A percentile compares a stretch with the other conserved stretches of the same genome.
phyloP scores from a whole-genome alignment of 2,113 vertebrate species.

The Poeciliopsis occidentalis region DNA sequence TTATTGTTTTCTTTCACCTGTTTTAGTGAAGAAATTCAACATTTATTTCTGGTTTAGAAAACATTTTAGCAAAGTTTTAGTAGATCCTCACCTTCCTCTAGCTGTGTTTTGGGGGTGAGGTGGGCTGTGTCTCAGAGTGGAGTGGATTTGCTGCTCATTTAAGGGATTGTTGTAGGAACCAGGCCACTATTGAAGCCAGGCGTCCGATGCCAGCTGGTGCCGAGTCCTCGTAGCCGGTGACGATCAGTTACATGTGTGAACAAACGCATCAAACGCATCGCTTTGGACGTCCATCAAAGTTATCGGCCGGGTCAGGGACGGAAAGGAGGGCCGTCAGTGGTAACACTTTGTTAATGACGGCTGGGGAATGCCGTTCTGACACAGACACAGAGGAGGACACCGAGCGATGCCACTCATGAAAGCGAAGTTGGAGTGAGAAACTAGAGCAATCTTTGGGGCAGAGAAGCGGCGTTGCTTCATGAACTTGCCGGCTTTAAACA shows the following conservation, averaged over 20 bases:
- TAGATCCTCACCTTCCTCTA: constrained; percentile 19
- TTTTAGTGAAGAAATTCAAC: neutral
- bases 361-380: constrained; percentile 39
- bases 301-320: constrained; percentile 25
- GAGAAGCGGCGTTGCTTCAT: neutral
- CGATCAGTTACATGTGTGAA: constrained; percentile 66
- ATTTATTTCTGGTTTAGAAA: neutral
- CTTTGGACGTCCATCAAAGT: constrained; percentile 68
- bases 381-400: constrained; percentile 10
- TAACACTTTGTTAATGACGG: constrained; percentile 48
- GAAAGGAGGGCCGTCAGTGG: constrained; percentile 38
- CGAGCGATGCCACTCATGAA: neutral
- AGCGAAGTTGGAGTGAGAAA: constrained; percentile 3
- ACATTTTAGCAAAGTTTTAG: constrained; percentile 16
- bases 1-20: neutral
- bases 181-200: constrained; percentile 52
- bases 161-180: constrained; percentile 55
- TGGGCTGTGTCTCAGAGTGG: constrained; percentile 39
- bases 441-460: neutral
- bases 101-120: constrained; percentile 42
- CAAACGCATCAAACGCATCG: constrained; percentile 66
- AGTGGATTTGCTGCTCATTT: constrained; percentile 16
- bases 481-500: constrained; percentile 24
- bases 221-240: constrained; percentile 15
- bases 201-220: constrained; percentile 56